Evolutionary conservation across 2,888 invertebrate species (phyloP).

Genomic region (Entomobrya proxima): DNA sequence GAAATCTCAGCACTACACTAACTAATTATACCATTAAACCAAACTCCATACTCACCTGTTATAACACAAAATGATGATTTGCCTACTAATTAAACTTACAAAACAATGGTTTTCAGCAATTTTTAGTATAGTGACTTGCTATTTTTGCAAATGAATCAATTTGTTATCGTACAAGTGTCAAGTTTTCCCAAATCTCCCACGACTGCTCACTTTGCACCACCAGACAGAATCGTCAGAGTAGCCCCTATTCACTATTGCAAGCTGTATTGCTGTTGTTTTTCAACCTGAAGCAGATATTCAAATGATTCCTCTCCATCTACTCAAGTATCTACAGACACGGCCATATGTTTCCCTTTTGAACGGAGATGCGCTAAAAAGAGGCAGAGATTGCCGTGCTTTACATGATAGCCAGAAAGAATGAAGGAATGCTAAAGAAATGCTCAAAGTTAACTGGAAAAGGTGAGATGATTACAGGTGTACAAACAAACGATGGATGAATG

Average conservation of each 20-base stretch:
- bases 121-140: conserved; percentile 17
- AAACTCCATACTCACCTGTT: no score
- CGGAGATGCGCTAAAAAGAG: conserved; percentile 1
- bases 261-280: no score
- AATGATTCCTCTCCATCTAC: neutral
- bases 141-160: neutral
- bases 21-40: no score
- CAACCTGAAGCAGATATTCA: neutral
- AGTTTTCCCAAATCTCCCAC: neutral
- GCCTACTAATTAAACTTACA: neutral
- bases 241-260: no score
- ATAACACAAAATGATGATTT: neutral
- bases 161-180: neutral
- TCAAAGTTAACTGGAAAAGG: no score
- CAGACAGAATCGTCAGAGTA: no score
- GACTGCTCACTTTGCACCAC: neutral
- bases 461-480: neutral
- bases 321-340: neutral
- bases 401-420: no score
- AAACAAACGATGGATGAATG: no score
- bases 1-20: neutral
- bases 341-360: conserved; percentile 8
- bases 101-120: no score
- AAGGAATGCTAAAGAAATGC: no score
- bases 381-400: no score